Percentiles rank a stretch among this genome's conserved stretches.
Conservation (phyloP, 2,888 invertebrate genomes). For the Heliconius aoede region DNA sequence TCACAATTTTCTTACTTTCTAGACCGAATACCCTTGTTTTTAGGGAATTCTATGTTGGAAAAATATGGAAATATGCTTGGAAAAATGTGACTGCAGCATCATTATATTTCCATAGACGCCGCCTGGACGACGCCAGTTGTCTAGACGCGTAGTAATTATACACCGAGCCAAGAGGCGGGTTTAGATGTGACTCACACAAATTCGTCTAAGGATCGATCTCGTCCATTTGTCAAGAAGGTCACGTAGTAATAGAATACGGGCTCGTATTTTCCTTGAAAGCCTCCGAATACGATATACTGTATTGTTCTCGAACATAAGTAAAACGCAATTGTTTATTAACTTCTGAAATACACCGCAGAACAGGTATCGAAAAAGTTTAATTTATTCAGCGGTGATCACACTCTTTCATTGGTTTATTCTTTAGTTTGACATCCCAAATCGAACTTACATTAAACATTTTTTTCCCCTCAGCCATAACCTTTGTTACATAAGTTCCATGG, state of each 20-base stretch:
- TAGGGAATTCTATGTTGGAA: conserved; percentile 30
- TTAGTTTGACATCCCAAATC: background rate
- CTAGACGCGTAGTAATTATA: conserved; percentile 80
- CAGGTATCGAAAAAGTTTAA: background rate
- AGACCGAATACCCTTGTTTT: background rate
- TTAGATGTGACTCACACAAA: conserved; percentile 76
- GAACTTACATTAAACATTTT: conserved; percentile 17
- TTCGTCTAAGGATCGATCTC: conserved; percentile 74
- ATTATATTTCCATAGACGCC: conserved; percentile 69
- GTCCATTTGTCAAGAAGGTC: conserved; percentile 65
- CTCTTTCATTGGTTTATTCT: background rate
- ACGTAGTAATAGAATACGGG: conserved; percentile 62
- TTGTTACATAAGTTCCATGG: conserved; percentile 19
- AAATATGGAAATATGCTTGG: conserved; percentile 16
- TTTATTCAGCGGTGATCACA: no score
- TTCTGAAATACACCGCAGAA: background rate
- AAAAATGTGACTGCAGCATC: conserved; percentile 60
- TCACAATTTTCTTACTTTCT: background rate
- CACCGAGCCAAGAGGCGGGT: conserved; percentile 74
- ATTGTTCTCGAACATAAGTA: conserved; percentile 30
- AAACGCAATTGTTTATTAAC: background rate
- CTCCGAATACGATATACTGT: conserved; percentile 40
- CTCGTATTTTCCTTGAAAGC: conserved; percentile 55
- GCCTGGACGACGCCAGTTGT: conserved; percentile 76
- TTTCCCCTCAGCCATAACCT: background rate